These are phyloP conservation scores for Palaemon carinicauda DNA, from an alignment of 1,140 invertebrate species.

Conservation along the genomic window DNA sequence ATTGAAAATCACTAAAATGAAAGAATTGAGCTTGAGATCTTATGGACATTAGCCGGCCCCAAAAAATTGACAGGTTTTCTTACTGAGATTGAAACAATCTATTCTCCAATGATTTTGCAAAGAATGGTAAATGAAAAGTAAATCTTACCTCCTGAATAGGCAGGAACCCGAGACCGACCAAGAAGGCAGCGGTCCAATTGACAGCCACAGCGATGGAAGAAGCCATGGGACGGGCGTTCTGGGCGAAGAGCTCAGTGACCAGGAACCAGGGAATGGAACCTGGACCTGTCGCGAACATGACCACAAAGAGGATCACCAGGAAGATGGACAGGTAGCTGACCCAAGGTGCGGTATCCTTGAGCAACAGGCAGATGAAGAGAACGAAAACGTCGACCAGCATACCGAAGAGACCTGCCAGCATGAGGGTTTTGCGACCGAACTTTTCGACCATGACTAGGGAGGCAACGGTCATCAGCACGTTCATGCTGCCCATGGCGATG, in stretches of 20 bases:
- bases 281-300: conserved; percentile 77
- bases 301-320: conserved; percentile 82
- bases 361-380: conserved; percentile 69
- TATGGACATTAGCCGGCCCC: too few species aligned
- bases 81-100: too few species aligned
- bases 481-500: conserved; percentile 85
- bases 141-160: conserved; percentile 69
- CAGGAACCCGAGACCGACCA: conserved; percentile 79
- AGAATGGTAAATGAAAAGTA: too few species aligned
- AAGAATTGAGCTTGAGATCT: too few species aligned
- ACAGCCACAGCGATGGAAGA: conserved; percentile 82
- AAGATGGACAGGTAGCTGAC: conserved; percentile 78
- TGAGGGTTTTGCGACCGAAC: conserved; percentile 81
- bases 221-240: conserved; percentile 79
- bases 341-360: conserved; percentile 66
- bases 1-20: too few species aligned
- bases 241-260: conserved; percentile 84
- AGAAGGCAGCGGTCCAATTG: conserved; percentile 89
- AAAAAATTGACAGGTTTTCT: too few species aligned
- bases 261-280: conserved; percentile 96
- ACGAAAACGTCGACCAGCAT: conserved; percentile 78
- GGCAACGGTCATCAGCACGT: conserved; percentile 87
- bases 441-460: conserved; percentile 86
- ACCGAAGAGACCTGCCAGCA: conserved; percentile 77
- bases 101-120: neutral